Base-by-base conservation (phyloP, 2,888 invertebrate genomes). In the Drosophila greeni region DNA sequence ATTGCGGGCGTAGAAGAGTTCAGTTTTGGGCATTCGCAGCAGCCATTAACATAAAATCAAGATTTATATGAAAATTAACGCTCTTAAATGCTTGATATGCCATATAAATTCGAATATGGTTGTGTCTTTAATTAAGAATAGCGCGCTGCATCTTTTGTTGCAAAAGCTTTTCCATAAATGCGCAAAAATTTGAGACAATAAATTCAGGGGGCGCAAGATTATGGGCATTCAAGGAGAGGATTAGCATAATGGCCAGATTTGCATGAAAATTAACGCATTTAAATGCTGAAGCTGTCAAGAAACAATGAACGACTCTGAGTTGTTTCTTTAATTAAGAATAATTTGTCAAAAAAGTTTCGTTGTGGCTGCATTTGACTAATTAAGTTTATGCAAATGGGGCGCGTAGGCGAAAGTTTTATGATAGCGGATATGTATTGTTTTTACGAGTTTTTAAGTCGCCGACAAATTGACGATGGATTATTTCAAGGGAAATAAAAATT, bases 251-350 rank as follows among this genome's bases (percentile, higher is more conserved):
- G 49, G 14, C 16, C 48, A 66, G 56, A 72, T 76, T 76, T 76
- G 68, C 68, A 74, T 70, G 57, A 52, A 74, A 72, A 70, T 68
- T 62, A 64, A 56, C 66, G 51, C 66, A 68, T 74, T 75, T 64
- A 64, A 74, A 60, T 70, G 70, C 54, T 66, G 49, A 31, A 75
- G 66, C 65, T 72, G 71, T 70, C 76, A 58, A 65, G n/a, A 24
- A 42, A 42, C 65, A 51, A 53, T 12, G 48, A 23, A 31, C 14
- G 45, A 14, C 20, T 26, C 26, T 12, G 48, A 43, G 20, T 23
- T 16, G 37, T 70, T 72, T 69, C 52, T 55, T 72, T 74, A 78
- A 77, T 80, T 75, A 72, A 72, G 66, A 72, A 68, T 71, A 70
- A 80, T 75, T 75, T 72, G 57, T 40, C 52, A 51, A 59, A 62